Conservation (phyloP, 2,797 vertebrate genomes). For the Fundulus diaphanus region DNA sequence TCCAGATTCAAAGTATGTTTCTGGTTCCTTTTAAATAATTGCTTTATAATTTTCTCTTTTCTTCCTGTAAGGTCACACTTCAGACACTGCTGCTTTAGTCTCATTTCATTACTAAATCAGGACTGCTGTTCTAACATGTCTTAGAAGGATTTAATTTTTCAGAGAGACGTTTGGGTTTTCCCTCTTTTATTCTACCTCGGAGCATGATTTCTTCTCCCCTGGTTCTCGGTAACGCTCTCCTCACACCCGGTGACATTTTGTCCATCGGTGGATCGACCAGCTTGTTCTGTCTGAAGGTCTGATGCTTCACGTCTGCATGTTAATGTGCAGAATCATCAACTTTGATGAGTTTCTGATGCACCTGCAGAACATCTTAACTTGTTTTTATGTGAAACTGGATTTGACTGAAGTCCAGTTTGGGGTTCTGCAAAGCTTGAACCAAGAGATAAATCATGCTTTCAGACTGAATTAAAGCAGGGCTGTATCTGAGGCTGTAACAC, state of each 20-base stretch:
- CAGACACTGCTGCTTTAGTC: slow-evolving; percentile 1
- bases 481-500: not conserved
- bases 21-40: not conserved
- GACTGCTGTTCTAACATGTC: not conserved
- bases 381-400: not conserved
- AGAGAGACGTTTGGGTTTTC: not conserved
- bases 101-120: not conserved
- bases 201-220: slow-evolving; percentile 3
- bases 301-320: not conserved
- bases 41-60: not conserved
- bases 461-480: not conserved
- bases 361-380: not conserved
- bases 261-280: not conserved
- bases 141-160: not conserved
- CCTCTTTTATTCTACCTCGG: not conserved
- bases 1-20: not conserved
- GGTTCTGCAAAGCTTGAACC: not conserved
- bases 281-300: not conserved
- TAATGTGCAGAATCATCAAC: not conserved
- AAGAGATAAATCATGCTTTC: not conserved
- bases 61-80: not conserved
- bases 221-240: not conserved
- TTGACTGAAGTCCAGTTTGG: not conserved
- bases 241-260: not conserved
- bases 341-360: not conserved